Evolutionary conservation across 2,797 vertebrate genomes (phyloP).

Genomic region (Dryobates pubescens): DNA sequence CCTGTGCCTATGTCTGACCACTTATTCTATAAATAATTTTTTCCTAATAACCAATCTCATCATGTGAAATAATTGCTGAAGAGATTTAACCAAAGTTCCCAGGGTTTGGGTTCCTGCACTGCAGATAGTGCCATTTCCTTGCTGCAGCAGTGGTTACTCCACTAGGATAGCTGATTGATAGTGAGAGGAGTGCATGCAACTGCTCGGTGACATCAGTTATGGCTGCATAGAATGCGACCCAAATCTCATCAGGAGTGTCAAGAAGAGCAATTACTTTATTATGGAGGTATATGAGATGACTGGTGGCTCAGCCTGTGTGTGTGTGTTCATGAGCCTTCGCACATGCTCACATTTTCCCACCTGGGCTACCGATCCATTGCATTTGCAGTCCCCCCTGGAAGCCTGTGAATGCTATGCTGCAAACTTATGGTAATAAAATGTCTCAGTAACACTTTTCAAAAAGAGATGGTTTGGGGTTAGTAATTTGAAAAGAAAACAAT

Average conservation of each 20-base stretch:
- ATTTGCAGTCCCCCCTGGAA: not conserved
- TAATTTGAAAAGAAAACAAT: not conserved
- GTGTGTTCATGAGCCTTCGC: too few species aligned
- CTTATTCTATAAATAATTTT: too few species aligned
- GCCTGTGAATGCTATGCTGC: not conserved
- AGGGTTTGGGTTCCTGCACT: not conserved
- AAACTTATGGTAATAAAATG: not conserved
- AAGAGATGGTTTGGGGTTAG: not conserved
- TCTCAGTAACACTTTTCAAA: not conserved
- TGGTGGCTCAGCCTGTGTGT: not conserved
- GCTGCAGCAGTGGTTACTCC: not conserved
- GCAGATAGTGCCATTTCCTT: not conserved
- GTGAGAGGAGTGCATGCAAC: not conserved
- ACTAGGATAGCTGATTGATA: not conserved
- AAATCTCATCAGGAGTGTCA: conserved; percentile 11
- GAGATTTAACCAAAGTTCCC: not conserved
- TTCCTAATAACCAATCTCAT: not conserved
- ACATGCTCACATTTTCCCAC: rapidly evolving
- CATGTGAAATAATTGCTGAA: not conserved
- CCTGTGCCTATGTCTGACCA: too few species aligned
- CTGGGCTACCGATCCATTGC: not conserved
- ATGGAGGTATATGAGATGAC: not conserved
- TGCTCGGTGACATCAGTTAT: not conserved
- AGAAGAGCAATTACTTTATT: conserved; percentile 28
- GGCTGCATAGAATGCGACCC: not conserved